These are phyloP conservation scores for Dexiosoma caninum DNA, from an alignment of 2,888 invertebrate genomes.

Conservation along the genomic window DNA sequence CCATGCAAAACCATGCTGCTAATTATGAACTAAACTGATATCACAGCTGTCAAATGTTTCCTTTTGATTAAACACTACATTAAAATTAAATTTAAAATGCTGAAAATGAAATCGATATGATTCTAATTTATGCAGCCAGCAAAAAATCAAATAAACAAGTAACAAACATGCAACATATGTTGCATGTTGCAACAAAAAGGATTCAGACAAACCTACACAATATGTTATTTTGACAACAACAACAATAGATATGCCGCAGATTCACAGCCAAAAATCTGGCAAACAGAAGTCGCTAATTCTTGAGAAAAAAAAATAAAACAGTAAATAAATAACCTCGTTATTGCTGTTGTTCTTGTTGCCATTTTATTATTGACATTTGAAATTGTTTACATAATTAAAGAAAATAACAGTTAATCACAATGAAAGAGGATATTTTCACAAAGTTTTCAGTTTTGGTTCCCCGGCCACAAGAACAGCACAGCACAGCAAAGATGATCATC, in stretches of 20 bases:
- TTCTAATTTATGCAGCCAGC: neutral
- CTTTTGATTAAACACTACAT: conserved; percentile 29
- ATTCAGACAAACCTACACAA: neutral
- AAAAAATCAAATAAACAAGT: neutral
- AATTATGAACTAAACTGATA: neutral
- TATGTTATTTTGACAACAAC: neutral
- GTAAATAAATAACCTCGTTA: neutral
- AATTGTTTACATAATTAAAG: conserved; percentile 60
- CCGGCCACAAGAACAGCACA: neutral
- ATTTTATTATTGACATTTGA: conserved; percentile 44
- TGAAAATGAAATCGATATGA: conserved; percentile 17
- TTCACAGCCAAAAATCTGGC: conserved; percentile 39
- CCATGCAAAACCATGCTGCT: no score
- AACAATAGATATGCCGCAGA: conserved; percentile 30
- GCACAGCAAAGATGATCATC: conserved; percentile 27
- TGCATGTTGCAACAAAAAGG: conserved; percentile 14
- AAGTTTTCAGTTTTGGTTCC: neutral
- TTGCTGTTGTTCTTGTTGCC: conserved; percentile 21
- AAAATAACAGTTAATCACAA: conserved; percentile 57
- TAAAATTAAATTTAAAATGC: neutral
- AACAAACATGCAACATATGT: conserved; percentile 46
- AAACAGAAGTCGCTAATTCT: conserved; percentile 55
- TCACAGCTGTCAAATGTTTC: conserved; percentile 30
- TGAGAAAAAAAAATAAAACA: neutral
- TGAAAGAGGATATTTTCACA: conserved; percentile 59